These are phyloP conservation scores for Perognathus longimembris DNA, from an alignment of 2,113 vertebrate species.

Conservation along the genomic window DNA sequence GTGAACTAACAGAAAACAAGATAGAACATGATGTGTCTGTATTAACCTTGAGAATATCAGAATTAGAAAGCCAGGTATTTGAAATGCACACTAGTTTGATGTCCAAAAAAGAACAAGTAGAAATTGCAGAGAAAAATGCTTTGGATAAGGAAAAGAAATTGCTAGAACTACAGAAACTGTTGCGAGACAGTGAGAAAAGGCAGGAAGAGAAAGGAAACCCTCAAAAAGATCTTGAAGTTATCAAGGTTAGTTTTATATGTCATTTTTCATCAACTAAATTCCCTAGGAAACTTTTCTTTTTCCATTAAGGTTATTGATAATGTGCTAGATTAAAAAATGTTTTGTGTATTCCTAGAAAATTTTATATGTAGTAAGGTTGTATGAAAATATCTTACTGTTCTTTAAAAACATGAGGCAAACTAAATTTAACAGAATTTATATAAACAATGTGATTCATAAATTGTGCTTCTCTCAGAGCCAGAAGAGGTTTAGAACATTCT, in stretches of 20 bases:
- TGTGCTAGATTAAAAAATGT: neutral
- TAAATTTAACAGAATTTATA: neutral
- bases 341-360: no score
- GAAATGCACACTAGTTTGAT: constrained; percentile 88
- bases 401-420: no score
- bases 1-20: constrained; percentile 61
- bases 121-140: constrained; percentile 89
- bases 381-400: no score
- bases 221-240: constrained; percentile 30
- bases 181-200: constrained; percentile 84
- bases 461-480: neutral
- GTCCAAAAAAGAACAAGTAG: constrained; percentile 90
- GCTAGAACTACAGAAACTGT: constrained; percentile 87
- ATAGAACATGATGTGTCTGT: constrained; percentile 81
- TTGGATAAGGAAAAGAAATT: constrained; percentile 91
- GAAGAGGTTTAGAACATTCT: neutral
- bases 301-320: constrained; percentile 20
- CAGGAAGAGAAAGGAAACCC: constrained; percentile 47
- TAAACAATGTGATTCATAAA: neutral
- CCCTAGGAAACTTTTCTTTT: neutral
- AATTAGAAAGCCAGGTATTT: constrained; percentile 89
- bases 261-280: neutral
- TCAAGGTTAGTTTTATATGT: constrained; percentile 58
- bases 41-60: constrained; percentile 89
- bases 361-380: no score